These are phyloP conservation scores for Parotia lawesii DNA, from an alignment of 2,113 vertebrate species.

Conservation along the genomic window DNA sequence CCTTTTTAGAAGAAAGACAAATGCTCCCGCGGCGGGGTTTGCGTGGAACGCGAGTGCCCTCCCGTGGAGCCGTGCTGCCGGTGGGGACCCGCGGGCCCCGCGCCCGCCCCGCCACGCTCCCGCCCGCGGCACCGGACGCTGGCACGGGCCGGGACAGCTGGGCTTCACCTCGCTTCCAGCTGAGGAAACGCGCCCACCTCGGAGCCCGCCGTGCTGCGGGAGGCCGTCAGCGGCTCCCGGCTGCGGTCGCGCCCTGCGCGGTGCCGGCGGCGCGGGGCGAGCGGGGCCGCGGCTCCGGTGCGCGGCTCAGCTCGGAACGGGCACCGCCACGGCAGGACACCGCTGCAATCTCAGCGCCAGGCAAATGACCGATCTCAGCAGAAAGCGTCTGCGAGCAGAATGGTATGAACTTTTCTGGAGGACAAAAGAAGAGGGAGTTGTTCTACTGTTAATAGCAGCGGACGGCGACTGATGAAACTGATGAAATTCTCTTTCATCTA, in stretches of 20 bases:
- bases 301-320: no score
- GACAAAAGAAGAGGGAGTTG: background rate
- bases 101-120: background rate
- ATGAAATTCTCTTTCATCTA: background rate
- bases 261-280: background rate
- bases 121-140: background rate
- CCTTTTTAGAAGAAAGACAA: conserved; percentile 63
- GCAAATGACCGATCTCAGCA: background rate
- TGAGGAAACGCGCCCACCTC: rapidly evolving
- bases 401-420: background rate
- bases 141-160: rapidly evolving
- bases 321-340: background rate
- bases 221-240: no score
- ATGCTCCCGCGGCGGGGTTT: background rate
- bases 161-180: rapidly evolving
- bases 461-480: background rate
- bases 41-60: conserved; percentile 66
- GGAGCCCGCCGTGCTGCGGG: background rate
- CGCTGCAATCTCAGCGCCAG: background rate
- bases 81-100: background rate
- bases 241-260: background rate
- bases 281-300: background rate
- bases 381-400: background rate
- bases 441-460: background rate
- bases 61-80: conserved; percentile 33